phyloP scores from a whole-genome alignment of 2,113 vertebrate genomes.

The Ibidorhyncha struthersii region DNA sequence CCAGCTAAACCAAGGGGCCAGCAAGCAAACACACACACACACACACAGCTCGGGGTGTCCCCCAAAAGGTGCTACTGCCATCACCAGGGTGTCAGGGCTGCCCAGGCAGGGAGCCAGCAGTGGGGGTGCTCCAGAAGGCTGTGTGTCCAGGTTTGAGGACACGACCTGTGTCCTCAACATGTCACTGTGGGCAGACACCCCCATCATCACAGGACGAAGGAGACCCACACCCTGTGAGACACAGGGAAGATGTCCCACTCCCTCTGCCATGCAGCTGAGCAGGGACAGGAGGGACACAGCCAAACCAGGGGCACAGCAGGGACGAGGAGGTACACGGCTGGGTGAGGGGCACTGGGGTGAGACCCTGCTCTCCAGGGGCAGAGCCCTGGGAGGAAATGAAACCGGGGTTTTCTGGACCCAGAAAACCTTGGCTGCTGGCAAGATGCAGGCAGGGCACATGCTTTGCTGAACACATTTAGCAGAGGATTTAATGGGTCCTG shows the following conservation, averaged over 20 bases:
- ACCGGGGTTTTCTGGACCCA: neutral
- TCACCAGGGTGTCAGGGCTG: neutral
- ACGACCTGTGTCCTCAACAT: too few relatives aligned
- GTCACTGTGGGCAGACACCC: accelerated
- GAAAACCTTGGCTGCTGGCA: neutral
- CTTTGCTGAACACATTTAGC: neutral
- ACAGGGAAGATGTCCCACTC: accelerated
- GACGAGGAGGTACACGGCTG: accelerated
- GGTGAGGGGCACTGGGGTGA: neutral
- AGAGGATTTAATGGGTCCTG: neutral
- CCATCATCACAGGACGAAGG: accelerated
- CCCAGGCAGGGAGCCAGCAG: neutral
- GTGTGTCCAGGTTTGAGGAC: too few relatives aligned
- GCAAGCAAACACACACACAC: neutral
- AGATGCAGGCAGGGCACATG: neutral
- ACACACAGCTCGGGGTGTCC: neutral
- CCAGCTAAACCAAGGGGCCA: neutral
- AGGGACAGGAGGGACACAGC: neutral
- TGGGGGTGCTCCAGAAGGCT: neutral
- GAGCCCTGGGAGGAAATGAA: too few relatives aligned
- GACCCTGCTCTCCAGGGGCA: accelerated
- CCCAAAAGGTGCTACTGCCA: neutral
- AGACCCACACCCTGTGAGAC: accelerated
- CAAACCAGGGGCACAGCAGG: neutral
- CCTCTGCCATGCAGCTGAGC: neutral